Evolutionary conservation across 2,888 invertebrate genomes (phyloP).

Genomic region (Lamproptera curius): DNA sequence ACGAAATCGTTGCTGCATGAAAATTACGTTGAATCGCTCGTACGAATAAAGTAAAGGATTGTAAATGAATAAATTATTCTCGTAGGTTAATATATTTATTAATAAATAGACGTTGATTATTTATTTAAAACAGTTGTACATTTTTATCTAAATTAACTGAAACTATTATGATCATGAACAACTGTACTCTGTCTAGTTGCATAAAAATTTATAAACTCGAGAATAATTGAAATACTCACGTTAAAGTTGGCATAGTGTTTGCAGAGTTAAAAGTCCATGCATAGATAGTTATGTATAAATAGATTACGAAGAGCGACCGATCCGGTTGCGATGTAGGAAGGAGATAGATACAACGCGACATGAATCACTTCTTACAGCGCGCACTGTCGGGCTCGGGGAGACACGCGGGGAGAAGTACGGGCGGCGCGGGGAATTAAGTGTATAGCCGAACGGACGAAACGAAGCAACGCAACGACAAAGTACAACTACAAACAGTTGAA

Average conservation of each 20-base stretch:
- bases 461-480: slow-evolving; percentile 66
- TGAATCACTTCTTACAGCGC: slow-evolving; percentile 75
- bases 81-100: slow-evolving; percentile 9
- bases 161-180: too few relatives aligned
- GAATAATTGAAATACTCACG: too few relatives aligned
- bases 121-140: too few relatives aligned
- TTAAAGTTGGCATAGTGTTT: slow-evolving; percentile 38
- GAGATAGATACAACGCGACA: slow-evolving; percentile 78
- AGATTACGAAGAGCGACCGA: slow-evolving; percentile 76
- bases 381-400: slow-evolving; percentile 47
- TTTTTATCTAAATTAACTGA: too few relatives aligned
- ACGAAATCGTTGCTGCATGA: slow-evolving; percentile 74
- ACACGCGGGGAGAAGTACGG: slow-evolving; percentile 56
- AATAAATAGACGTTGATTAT: too few relatives aligned
- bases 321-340: slow-evolving; percentile 76
- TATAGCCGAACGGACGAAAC: slow-evolving; percentile 50
- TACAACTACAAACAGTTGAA: slow-evolving; percentile 68
- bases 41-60: slow-evolving; percentile 25
- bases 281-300: slow-evolving; percentile 68
- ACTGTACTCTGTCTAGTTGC: too few relatives aligned
- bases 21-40: slow-evolving; percentile 50
- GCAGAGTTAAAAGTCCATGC: slow-evolving; percentile 66
- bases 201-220: too few relatives aligned
- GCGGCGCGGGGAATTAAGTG: slow-evolving; percentile 39
- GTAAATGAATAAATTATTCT: slow-evolving; percentile 24